Evolutionary conservation across 1,140 invertebrate genomes (phyloP).

Genomic region (Penaeus indicus): DNA sequence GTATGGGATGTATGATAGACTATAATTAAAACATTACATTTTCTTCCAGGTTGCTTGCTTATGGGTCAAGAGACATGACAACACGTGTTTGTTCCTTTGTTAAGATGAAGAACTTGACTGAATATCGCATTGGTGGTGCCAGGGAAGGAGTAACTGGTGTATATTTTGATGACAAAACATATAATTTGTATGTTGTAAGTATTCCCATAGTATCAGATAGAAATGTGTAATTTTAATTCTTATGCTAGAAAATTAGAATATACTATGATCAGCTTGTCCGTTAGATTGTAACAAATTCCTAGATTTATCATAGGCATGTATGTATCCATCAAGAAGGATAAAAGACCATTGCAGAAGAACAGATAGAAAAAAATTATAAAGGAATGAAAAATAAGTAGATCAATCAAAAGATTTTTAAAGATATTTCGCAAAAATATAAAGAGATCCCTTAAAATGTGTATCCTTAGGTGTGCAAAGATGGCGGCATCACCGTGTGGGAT

Average conservation of each 20-base stretch:
- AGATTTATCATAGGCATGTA: too few relatives aligned
- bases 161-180: conserved; percentile 56
- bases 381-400: too few relatives aligned
- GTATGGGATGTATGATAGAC: conserved; percentile 72
- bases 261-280: too few relatives aligned
- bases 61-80: conserved; percentile 84
- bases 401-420: too few relatives aligned
- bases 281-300: too few relatives aligned
- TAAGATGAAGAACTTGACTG: conserved; percentile 33
- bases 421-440: too few relatives aligned
- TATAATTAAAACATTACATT: conserved; percentile 80
- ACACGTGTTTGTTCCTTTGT: conserved; percentile 69
- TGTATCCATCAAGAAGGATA: too few relatives aligned
- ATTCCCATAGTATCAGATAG: background rate
- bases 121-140: conserved; percentile 38
- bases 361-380: too few relatives aligned
- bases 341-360: too few relatives aligned
- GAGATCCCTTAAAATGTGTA: too few relatives aligned
- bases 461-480: conserved; percentile 42
- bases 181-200: conserved; percentile 54
- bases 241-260: too few relatives aligned
- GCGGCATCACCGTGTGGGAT: conserved; percentile 41
- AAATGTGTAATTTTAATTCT: background rate
- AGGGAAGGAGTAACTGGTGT: conserved; percentile 49
- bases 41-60: conserved; percentile 84